These are phyloP conservation scores for Autographa pulchrina DNA, from an alignment of 2,888 invertebrate species.

Conservation along the genomic window DNA sequence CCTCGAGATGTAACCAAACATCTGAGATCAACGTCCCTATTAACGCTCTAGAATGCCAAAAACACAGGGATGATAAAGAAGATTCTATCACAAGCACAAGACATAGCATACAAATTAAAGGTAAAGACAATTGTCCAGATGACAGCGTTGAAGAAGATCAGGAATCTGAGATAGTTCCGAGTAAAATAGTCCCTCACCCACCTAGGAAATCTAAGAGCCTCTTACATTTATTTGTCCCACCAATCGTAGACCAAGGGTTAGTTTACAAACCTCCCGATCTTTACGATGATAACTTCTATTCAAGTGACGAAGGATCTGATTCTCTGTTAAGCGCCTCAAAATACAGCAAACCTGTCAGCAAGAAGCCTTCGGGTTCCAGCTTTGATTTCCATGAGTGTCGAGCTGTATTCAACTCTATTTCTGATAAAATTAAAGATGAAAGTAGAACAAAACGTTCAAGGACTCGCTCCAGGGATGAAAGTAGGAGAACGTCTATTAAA, in stretches of 20 bases:
- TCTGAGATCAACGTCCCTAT: slow-evolving; percentile 82
- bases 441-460: slow-evolving; percentile 75
- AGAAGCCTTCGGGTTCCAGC: slow-evolving; percentile 77
- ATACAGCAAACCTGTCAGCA: slow-evolving; percentile 76
- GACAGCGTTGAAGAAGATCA: slow-evolving; percentile 85
- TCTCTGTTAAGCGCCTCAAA: slow-evolving; percentile 91
- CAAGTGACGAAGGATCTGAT: slow-evolving; percentile 92
- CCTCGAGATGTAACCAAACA: slow-evolving; percentile 81
- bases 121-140: slow-evolving; percentile 84
- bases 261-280: slow-evolving; percentile 88
- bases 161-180: slow-evolving; percentile 93
- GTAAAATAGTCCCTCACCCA: slow-evolving; percentile 94
- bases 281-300: slow-evolving; percentile 89
- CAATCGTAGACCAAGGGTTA: slow-evolving; percentile 90
- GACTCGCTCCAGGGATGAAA: slow-evolving; percentile 81
- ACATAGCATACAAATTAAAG: slow-evolving; percentile 86
- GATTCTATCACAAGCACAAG: slow-evolving; percentile 88
- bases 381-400: slow-evolving; percentile 88
- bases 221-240: slow-evolving; percentile 91
- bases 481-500: slow-evolving; percentile 78
- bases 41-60: slow-evolving; percentile 75
- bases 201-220: slow-evolving; percentile 93
- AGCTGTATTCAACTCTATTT: slow-evolving; percentile 89
- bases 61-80: slow-evolving; percentile 81
- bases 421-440: slow-evolving; percentile 85